Conservation (phyloP, 1,140 invertebrate species). For the Battus philenor region DNA sequence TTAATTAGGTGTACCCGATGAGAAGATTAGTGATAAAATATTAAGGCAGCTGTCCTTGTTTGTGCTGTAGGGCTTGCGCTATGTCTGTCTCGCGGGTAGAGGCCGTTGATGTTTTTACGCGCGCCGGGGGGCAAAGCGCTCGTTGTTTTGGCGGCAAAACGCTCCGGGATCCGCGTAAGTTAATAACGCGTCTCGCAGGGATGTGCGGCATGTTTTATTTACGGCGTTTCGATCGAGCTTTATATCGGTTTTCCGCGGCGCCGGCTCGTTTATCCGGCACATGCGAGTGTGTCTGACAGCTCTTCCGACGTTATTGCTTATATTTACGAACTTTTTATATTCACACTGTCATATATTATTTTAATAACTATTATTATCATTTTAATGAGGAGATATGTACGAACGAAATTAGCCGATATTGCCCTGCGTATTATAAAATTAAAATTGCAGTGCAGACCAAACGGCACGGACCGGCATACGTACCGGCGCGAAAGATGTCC, state of each 20-base stretch:
- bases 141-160: conserved; percentile 75
- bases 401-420: too few relatives aligned
- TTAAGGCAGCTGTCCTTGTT: conserved; percentile 64
- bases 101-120: conserved; percentile 66
- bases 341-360: too few relatives aligned
- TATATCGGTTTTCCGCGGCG: conserved; percentile 52
- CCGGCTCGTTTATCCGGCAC: too few relatives aligned
- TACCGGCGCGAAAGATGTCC: neutral
- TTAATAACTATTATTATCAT: too few relatives aligned
- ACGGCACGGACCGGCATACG: too few relatives aligned
- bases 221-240: conserved; percentile 67
- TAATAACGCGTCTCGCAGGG: conserved; percentile 68
- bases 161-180: conserved; percentile 70
- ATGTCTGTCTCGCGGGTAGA: conserved; percentile 37
- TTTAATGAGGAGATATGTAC: too few relatives aligned
- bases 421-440: too few relatives aligned
- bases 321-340: neutral
- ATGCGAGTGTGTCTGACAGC: conserved; percentile 60
- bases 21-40: conserved; percentile 72
- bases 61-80: conserved; percentile 36
- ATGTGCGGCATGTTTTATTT: conserved; percentile 72
- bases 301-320: conserved; percentile 30
- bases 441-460: too few relatives aligned
- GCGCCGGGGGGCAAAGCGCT: conserved; percentile 72
- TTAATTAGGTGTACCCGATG: conserved; percentile 31